These are phyloP conservation scores for Borostomias antarcticus DNA, from an alignment of 2,797 vertebrate species.

Conservation along the genomic window DNA sequence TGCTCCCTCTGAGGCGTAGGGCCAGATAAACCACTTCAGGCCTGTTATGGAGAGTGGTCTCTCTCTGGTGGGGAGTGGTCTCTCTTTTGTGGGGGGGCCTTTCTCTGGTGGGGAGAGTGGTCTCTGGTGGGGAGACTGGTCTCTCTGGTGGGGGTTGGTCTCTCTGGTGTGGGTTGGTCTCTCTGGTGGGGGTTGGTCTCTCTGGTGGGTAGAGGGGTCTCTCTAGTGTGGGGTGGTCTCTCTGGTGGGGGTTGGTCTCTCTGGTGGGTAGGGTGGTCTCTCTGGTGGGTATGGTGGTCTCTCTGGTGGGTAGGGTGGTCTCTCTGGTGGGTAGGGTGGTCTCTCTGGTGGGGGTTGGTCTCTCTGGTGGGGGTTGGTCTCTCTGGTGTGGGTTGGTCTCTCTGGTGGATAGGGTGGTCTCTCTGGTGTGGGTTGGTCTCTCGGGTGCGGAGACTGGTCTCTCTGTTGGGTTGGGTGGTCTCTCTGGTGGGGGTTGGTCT, in stretches of 20 bases:
- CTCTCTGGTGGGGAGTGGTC: slow-evolving; percentile 21
- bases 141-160: background rate
- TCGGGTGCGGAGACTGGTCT: slow-evolving; percentile 50
- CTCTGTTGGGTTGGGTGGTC: slow-evolving; percentile 20
- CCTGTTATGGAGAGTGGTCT: slow-evolving; percentile 54
- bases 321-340: slow-evolving; percentile 24
- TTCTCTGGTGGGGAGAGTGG: slow-evolving; percentile 18
- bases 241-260: slow-evolving; percentile 21
- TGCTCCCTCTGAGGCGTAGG: slow-evolving; percentile 49
- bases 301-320: slow-evolving; percentile 54
- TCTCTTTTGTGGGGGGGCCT: slow-evolving; percentile 37
- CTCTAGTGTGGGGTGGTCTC: slow-evolving; percentile 33
- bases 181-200: too few species aligned
- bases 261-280: slow-evolving; percentile 37
- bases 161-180: slow-evolving; percentile 6
- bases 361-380: slow-evolving; percentile 20
- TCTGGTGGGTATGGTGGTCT: too few species aligned
- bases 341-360: slow-evolving; percentile 33
- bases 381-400: slow-evolving; percentile 34
- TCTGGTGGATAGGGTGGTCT: slow-evolving; percentile 52
- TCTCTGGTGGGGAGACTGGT: slow-evolving; percentile 27
- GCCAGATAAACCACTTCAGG: slow-evolving; percentile 53
- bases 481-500: slow-evolving; percentile 33
- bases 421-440: slow-evolving; percentile 20
- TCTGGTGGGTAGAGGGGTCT: slow-evolving; percentile 22